Conservation (phyloP, 2,797 vertebrate genomes). For the Pseudocheirus occidentalis region DNA sequence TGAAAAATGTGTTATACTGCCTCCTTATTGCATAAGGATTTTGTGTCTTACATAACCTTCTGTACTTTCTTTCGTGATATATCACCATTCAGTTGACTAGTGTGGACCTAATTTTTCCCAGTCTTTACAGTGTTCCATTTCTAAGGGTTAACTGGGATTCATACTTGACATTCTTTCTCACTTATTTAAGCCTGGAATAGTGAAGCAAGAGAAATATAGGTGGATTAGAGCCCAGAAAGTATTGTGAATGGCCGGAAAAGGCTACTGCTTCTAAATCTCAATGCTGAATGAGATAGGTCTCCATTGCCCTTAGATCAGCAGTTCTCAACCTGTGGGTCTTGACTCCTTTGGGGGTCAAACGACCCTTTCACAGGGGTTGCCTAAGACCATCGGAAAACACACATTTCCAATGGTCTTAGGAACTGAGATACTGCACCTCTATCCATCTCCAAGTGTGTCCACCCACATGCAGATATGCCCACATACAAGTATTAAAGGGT, state of each 20-base stretch:
- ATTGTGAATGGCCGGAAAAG: neutral
- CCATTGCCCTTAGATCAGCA: neutral
- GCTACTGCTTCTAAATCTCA: neutral
- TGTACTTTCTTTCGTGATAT: neutral
- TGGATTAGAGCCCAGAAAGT: neutral
- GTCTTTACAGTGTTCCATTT: neutral
- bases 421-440: too few relatives aligned
- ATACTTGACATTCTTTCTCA: neutral
- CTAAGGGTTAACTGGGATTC: neutral
- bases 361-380: too few relatives aligned
- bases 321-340: too few relatives aligned
- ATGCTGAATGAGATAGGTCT: neutral
- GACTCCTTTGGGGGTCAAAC: too few relatives aligned
- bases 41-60: neutral
- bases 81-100: neutral
- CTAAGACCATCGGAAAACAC: too few relatives aligned
- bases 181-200: neutral
- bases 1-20: neutral
- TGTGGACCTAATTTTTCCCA: neutral
- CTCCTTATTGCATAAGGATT: neutral
- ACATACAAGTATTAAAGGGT: too few relatives aligned
- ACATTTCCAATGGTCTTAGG: too few relatives aligned
- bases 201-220: neutral
- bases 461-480: too few relatives aligned
- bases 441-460: too few relatives aligned